Evolutionary conservation across 2,888 invertebrate genomes (phyloP).

Genomic region (Pachycephus smyrnensis): DNA sequence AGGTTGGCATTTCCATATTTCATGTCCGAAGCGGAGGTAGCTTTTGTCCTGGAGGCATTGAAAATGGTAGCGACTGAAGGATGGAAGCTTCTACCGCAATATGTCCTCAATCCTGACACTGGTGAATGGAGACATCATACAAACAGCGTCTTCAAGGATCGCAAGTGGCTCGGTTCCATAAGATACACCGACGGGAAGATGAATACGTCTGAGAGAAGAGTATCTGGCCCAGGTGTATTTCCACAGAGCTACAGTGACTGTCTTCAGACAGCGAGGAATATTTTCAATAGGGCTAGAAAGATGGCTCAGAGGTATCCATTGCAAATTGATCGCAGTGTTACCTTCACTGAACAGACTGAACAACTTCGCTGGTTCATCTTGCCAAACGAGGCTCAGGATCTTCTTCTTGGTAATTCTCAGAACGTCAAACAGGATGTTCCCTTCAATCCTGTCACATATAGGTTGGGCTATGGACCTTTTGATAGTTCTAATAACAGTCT

Average conservation of each 20-base stretch:
- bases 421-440: conserved; percentile 84
- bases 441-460: conserved; percentile 76
- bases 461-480: conserved; percentile 31
- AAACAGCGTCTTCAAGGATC: conserved; percentile 82
- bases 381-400: conserved; percentile 86
- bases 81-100: conserved; percentile 90
- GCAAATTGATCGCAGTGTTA: conserved; percentile 77
- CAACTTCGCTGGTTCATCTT: conserved; percentile 89
- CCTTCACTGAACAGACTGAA: conserved; percentile 76
- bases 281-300: conserved; percentile 82
- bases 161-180: conserved; percentile 85
- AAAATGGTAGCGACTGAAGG: conserved; percentile 90
- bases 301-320: conserved; percentile 80
- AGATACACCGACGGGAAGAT: conserved; percentile 82
- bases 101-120: conserved; percentile 86
- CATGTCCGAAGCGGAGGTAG: conserved; percentile 82
- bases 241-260: conserved; percentile 83
- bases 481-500: conserved; percentile 34
- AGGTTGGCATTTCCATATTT: conserved; percentile 89
- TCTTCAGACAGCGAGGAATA: conserved; percentile 81
- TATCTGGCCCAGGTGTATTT: conserved; percentile 79
- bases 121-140: conserved; percentile 91
- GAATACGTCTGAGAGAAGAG: conserved; percentile 77
- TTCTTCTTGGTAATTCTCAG: conserved; percentile 78
- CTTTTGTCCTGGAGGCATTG: conserved; percentile 85